These are phyloP conservation scores for Corythornis vintsioides DNA, from an alignment of 2,113 vertebrate species.

Conservation along the genomic window DNA sequence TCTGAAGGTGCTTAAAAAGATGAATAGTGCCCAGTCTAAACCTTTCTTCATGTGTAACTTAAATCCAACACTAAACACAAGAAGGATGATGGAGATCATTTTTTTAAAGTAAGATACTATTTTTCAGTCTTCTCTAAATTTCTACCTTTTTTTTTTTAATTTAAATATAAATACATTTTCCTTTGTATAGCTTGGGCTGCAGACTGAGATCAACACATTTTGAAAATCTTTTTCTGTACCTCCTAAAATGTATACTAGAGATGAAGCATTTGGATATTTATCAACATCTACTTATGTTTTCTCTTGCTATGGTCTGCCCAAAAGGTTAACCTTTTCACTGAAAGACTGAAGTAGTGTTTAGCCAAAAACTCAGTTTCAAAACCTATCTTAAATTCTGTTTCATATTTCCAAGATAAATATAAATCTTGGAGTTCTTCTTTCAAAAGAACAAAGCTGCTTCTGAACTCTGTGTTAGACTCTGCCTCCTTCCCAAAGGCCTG, in stretches of 20 bases:
- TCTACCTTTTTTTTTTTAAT: not conserved
- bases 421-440: not conserved
- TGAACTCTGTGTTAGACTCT: not conserved
- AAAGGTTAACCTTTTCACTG: conserved; percentile 13
- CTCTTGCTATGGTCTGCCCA: conserved; percentile 7
- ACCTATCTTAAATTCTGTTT: not conserved
- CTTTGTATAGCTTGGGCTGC: not conserved
- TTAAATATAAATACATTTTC: conserved; percentile 40
- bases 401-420: conserved; percentile 25
- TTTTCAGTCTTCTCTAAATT: conserved; percentile 14
- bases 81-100: not conserved
- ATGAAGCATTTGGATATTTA: conserved; percentile 54
- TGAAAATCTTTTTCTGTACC: not conserved
- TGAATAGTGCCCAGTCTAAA: not conserved
- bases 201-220: conserved; percentile 26
- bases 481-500: not conserved
- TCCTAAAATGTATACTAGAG: conserved; percentile 5
- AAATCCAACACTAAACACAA: not conserved
- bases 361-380: conserved; percentile 46
- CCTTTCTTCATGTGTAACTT: not conserved
- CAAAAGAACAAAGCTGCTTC: not conserved
- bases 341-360: not conserved
- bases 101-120: not conserved
- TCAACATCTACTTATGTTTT: conserved; percentile 35
- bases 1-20: not conserved